Conservation (phyloP, 2,888 invertebrate species). For the Oasisia sp. region DNA sequence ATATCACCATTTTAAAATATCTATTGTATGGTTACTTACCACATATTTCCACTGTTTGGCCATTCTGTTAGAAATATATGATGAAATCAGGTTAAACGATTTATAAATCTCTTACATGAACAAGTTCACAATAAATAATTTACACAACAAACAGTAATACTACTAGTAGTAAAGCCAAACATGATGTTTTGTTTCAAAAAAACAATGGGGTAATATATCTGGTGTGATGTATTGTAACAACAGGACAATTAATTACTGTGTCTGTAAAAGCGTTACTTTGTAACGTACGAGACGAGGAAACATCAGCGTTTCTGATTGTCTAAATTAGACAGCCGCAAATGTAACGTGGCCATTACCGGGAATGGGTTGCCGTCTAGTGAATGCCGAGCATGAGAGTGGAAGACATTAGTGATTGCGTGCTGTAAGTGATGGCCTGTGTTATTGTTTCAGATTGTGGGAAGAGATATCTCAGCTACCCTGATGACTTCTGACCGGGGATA, state of each 20-base stretch:
- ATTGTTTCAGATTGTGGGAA: slow-evolving; percentile 27
- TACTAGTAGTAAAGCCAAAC: no score
- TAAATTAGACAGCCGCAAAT: background rate
- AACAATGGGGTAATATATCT: no score
- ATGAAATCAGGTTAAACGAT: background rate
- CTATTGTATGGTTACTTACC: background rate
- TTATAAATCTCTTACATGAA: background rate
- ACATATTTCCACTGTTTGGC: background rate
- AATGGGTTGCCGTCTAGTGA: background rate
- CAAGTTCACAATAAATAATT: background rate
- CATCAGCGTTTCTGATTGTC: background rate
- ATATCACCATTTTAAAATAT: background rate
- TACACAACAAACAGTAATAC: no score
- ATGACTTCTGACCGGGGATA: slow-evolving; percentile 61
- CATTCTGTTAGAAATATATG: background rate
- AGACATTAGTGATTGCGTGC: background rate
- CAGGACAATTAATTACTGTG: no score
- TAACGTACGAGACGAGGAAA: background rate
- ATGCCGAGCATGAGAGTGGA: background rate
- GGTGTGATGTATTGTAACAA: no score
- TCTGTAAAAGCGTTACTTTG: background rate
- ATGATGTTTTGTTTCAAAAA: no score
- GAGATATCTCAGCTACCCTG: slow-evolving; percentile 51
- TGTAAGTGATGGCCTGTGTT: background rate
- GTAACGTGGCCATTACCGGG: background rate